Evolutionary conservation across 2,888 invertebrate genomes (phyloP).

Genomic region (Orchesella flavescens): DNA sequence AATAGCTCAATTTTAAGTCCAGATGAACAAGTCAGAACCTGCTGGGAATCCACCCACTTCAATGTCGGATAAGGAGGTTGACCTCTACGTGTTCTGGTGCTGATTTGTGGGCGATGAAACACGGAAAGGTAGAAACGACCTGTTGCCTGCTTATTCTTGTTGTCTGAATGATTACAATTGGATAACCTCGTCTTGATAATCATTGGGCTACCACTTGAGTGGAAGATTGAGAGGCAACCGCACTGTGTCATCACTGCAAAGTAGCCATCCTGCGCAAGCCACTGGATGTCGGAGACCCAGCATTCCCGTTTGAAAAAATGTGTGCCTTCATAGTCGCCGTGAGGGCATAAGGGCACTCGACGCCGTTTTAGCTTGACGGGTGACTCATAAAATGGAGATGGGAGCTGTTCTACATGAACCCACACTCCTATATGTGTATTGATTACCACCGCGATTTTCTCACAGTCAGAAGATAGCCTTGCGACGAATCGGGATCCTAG

Average conservation of each 20-base stretch:
- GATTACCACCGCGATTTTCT: slow-evolving; percentile 42
- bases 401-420: slow-evolving; percentile 18
- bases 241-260: slow-evolving; percentile 43
- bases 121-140: slow-evolving; percentile 33
- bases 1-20: slow-evolving; percentile 44
- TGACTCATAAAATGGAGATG: background rate
- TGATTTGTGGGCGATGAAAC: slow-evolving; percentile 36
- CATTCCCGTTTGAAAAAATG: slow-evolving; percentile 31
- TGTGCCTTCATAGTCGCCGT: slow-evolving; percentile 35
- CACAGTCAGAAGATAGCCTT: slow-evolving; percentile 39
- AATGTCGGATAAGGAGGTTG: background rate
- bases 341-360: slow-evolving; percentile 23
- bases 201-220: slow-evolving; percentile 37
- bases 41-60: slow-evolving; percentile 37
- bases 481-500: slow-evolving; percentile 13
- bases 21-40: slow-evolving; percentile 38
- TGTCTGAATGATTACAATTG: slow-evolving; percentile 1
- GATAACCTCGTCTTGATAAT: slow-evolving; percentile 7
- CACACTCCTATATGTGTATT: slow-evolving; percentile 43
- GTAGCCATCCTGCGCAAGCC: slow-evolving; percentile 50
- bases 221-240: slow-evolving; percentile 40
- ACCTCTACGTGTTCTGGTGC: background rate
- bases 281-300: background rate
- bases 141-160: slow-evolving; percentile 12
- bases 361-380: slow-evolving; percentile 31